Base-by-base conservation (phyloP, 2,797 vertebrate genomes). In the Poeciliopsis paucimaculata region DNA sequence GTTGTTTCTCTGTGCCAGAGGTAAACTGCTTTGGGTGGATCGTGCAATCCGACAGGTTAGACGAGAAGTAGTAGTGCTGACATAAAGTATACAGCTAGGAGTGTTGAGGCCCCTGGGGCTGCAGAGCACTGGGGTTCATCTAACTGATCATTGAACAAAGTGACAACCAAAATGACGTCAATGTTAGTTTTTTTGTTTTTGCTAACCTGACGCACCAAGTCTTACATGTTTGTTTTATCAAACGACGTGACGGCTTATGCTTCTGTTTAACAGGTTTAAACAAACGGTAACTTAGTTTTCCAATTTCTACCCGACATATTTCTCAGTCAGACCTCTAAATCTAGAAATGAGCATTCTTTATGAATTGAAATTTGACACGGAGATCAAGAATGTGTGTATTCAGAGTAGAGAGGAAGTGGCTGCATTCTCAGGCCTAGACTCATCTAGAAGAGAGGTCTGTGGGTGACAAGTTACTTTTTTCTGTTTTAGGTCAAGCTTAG, bases 11-110 rank as follows among this genome's bases (percentile, higher is more conserved):
- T 88, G 80, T 76, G 78, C 86, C 62, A 12, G 62, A 88, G 89
- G 88, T 87, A 84, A 92, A 91, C 85, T 66, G 72, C 82, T 89
- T 53, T 84, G 84, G 89, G 90, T 66, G 83, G 83, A 83, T 62
- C 46, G 0, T 55, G 39, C 72, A 73, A n/a, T 83, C 77, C 86
- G 91, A 94, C 93, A 77, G 91, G 94, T 95, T 93, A 66, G 85
- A 88, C 93, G 81, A 75, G 92, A 70, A 86, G 73, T 45, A 85
- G 78, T 77, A 85, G 82, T 28, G 2, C 26, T 16, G 39, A 34
- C 45, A 26, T 73, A 75, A 80, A 81, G 49, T 55, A 12, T 31
- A 34, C 39, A 79, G 72, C 46, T 18, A 46, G 77, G 88, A 84
- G 84, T 78, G 86, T 11, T 47, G 80, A 75, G 77, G 80, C 66